Conservation (phyloP, 2,113 vertebrate genomes). For the Thunnus thynnus region DNA sequence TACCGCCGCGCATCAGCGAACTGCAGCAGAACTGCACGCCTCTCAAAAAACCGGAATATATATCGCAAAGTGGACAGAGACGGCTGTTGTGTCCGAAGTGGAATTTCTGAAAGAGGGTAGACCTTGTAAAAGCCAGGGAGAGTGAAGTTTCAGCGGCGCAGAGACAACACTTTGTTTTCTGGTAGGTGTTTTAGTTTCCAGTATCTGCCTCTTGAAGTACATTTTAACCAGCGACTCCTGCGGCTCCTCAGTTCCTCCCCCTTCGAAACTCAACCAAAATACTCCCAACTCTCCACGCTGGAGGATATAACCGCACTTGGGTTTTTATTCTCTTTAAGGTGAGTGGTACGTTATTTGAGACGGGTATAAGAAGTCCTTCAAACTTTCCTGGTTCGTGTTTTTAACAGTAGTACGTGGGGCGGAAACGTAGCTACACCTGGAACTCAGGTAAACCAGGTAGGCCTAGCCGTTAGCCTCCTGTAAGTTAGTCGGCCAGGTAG, state of each 20-base stretch:
- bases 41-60: constrained; percentile 10
- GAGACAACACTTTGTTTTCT: constrained; percentile 17
- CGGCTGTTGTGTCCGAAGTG: constrained; percentile 35
- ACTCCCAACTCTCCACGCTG: constrained; percentile 18
- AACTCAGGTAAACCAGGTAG: constrained; percentile 80
- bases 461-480: constrained; percentile 49
- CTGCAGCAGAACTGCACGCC: constrained; percentile 45
- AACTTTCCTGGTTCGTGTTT: constrained; percentile 45
- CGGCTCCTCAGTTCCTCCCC: constrained; percentile 13
- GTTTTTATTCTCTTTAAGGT: constrained; percentile 44
- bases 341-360: constrained; percentile 46
- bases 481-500: neutral
- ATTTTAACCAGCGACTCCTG: constrained; percentile 22
- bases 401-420: constrained; percentile 50
- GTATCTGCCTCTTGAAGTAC: constrained; percentile 15
- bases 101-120: neutral
- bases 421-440: constrained; percentile 76
- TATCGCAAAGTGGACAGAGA: constrained; percentile 32
- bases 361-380: neutral
- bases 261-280: constrained; percentile 52
- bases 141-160: constrained; percentile 50
- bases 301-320: constrained; percentile 39
- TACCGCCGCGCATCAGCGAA: constrained; percentile 61
- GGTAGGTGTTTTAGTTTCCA: constrained; percentile 15
- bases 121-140: neutral